Conservation (phyloP, 2,888 invertebrate genomes). For the Mactromeris polynyma region DNA sequence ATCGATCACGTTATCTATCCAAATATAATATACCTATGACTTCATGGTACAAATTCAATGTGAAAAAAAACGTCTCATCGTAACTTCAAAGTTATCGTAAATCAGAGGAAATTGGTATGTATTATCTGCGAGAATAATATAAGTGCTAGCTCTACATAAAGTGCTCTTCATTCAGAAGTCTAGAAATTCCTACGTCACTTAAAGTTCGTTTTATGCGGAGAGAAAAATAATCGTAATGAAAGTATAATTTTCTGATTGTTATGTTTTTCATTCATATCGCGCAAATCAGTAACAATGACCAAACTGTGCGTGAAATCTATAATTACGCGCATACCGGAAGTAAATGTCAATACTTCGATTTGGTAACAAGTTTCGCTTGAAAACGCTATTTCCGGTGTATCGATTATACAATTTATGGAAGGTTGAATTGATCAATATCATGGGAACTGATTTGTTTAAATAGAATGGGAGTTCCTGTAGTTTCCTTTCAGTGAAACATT, state of each 20-base stretch:
- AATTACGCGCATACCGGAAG: slow-evolving; percentile 27
- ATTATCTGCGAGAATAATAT: neutral
- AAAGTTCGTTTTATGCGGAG: neutral
- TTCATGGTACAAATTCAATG: no score
- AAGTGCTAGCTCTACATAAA: neutral
- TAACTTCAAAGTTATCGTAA: no score
- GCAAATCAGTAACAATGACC: neutral
- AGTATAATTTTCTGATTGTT: neutral
- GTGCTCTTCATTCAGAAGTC: neutral
- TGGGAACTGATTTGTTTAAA: neutral
- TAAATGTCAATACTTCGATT: slow-evolving; percentile 31
- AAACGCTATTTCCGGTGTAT: slow-evolving; percentile 31
- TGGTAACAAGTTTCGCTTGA: slow-evolving; percentile 26
- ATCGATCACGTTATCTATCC: no score
- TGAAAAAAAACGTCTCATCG: no score
- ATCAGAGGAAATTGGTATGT: no score
- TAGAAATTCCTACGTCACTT: neutral
- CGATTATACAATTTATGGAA: neutral
- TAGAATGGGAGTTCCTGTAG: neutral
- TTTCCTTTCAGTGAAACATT: neutral
- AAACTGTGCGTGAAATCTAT: slow-evolving; percentile 51
- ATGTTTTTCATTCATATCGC: neutral
- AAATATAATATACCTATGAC: no score
- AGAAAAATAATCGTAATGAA: neutral
- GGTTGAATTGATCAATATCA: neutral